phyloP scores from a whole-genome alignment of 2,797 vertebrate genomes.

The Scolopax bukidnonensis region DNA sequence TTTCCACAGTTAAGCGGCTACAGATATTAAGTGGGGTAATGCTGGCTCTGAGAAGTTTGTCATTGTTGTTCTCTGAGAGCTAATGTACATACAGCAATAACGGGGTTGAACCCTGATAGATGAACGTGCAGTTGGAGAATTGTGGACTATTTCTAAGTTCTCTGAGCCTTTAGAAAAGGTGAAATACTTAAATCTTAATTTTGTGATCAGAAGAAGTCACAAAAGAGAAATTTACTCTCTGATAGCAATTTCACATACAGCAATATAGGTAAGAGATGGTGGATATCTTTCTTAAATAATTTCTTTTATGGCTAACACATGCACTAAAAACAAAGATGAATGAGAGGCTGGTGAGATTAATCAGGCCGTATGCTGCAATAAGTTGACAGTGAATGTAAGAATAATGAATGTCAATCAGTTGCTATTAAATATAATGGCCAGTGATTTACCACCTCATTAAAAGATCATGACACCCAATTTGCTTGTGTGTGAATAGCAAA shows the following conservation, averaged over 20 bases:
- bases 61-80: background rate
- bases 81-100: background rate
- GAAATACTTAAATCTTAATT: constrained; percentile 44
- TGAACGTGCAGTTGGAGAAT: background rate
- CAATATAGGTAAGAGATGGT: background rate
- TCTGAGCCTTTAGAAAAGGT: background rate
- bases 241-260: background rate
- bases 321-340: background rate
- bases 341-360: constrained; percentile 30
- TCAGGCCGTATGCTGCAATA: background rate
- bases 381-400: background rate
- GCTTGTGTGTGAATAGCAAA: constrained; percentile 18
- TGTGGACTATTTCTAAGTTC: background rate
- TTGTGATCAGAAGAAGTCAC: background rate
- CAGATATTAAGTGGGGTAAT: background rate
- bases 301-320: background rate
- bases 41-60: background rate
- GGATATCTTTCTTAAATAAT: background rate
- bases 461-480: background rate
- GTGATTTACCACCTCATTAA: constrained; percentile 40
- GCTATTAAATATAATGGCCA: constrained; percentile 18
- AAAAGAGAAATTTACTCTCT: background rate
- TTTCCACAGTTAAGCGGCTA: background rate
- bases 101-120: background rate
- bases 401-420: constrained; percentile 30